Evolutionary conservation across 2,113 vertebrate species (phyloP).

Genomic region (Crotalus helleri): DNA sequence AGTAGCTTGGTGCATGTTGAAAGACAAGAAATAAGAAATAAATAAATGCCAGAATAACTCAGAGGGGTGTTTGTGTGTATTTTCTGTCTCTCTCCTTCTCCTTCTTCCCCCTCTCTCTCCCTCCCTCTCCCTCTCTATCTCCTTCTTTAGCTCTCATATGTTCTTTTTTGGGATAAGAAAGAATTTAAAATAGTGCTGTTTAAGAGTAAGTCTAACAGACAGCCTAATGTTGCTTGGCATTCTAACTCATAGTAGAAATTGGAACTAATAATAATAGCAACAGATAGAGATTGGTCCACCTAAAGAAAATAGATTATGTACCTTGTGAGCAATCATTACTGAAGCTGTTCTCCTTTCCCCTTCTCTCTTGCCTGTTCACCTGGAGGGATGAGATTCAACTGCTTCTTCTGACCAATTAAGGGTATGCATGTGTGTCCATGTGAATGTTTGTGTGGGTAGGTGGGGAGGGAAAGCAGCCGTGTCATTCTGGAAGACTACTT

Average conservation of each 20-base stretch:
- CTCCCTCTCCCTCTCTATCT: neutral
- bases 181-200: neutral
- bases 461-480: slow-evolving; percentile 36
- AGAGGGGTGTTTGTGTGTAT: neutral
- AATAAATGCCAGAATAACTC: neutral
- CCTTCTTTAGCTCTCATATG: neutral
- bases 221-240: slow-evolving; percentile 38
- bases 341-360: slow-evolving; percentile 20
- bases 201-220: slow-evolving; percentile 43
- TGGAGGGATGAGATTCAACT: slow-evolving; percentile 38
- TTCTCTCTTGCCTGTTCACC: slow-evolving; percentile 2
- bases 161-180: neutral
- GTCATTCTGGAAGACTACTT: slow-evolving; percentile 51
- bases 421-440: neutral
- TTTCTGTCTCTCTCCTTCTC: neutral
- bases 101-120: no score
- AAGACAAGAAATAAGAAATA: slow-evolving; percentile 8
- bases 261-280: slow-evolving; percentile 43
- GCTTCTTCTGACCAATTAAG: neutral
- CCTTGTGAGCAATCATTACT: slow-evolving; percentile 17
- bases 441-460: neutral
- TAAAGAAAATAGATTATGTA: neutral
- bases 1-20: neutral
- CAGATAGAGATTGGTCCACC: neutral
- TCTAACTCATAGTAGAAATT: slow-evolving; percentile 34